Base-by-base conservation (phyloP, 2,113 vertebrate species). In the Pycnonotus jocosus region DNA sequence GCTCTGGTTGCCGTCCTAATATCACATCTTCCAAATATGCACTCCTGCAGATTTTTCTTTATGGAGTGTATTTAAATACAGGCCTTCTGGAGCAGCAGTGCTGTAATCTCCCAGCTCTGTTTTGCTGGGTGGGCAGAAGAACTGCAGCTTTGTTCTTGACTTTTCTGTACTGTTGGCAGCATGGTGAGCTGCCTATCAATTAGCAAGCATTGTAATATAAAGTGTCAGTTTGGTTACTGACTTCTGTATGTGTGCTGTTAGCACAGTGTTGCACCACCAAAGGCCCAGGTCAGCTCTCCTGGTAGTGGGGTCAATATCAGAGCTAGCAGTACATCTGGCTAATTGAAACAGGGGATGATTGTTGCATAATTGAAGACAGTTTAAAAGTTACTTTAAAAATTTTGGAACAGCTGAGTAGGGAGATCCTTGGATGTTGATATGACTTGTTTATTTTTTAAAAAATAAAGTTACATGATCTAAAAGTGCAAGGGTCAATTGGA, bases 1-100 rank as follows among this genome's bases (percentile, higher is more conserved):
- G 95, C 94, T 86, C 44, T 92, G 53, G 25, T 68, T 81, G 82
- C 44, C 1, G 11, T 90, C 92, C 93, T 95, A 86, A 93, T 40
- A 95, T 86, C 86, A 91, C 80, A 69, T 96, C 92, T 94, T 91
- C 88, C 86, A 96, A 95, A 91, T 90, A 71, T 50, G 86, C 69
- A 69, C 64, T 88, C 61, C 70, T 86, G 92, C 88, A 83, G 4
- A 14, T 95, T 94, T 86, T 74, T 25, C 76, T 95, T 89, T 80
- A 77, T 76, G 81, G 85, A 38, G 35, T 42, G 30, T 64, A 64
- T 71, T 95, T 95, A 94, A 95, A 85, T 24, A 72, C 78, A 64
- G 62, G 37, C 81, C 53, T 86, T 78, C 68, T 78, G 82, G 64
- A 90, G 64, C 80, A 94, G 90, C 28, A 88, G 64, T 11, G 33